phyloP scores from a whole-genome alignment of 2,113 vertebrate species.

The Miniopterus natalensis region DNA sequence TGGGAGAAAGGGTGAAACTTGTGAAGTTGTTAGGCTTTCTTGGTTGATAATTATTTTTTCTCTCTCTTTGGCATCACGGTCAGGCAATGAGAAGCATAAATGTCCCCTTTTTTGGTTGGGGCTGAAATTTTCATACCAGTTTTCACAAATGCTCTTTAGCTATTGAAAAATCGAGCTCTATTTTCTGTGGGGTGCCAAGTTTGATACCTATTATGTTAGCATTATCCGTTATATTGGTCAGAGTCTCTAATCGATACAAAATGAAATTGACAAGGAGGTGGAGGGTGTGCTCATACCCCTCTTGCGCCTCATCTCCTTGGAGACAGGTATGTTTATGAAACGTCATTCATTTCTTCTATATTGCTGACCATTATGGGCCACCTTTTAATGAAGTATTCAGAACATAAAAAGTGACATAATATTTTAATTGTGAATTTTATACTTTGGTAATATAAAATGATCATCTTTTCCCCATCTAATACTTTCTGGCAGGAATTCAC shows the following conservation, averaged over 20 bases:
- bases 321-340: not conserved
- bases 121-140: not conserved
- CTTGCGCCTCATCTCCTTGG: not conserved
- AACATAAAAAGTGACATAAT: slow-evolving; percentile 6
- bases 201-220: not conserved
- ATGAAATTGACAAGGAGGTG: not conserved
- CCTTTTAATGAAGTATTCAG: not conserved
- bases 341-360: not conserved
- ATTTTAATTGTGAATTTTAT: not conserved
- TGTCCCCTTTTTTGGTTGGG: not conserved
- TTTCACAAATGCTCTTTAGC: not conserved
- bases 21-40: not conserved
- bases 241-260: not conserved
- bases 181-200: not conserved
- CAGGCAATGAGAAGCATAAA: not conserved
- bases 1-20: slow-evolving; percentile 24
- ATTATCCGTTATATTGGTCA: not conserved
- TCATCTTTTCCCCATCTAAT: not conserved
- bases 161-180: not conserved
- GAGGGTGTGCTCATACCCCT: not conserved
- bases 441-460: not conserved
- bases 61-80: not conserved
- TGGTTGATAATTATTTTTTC: not conserved
- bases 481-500: not conserved
- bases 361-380: not conserved